Percentiles rank a stretch among this genome's conserved stretches.
phyloP scores from a whole-genome alignment of 2,888 invertebrate genomes.

The Hyalella azteca region DNA sequence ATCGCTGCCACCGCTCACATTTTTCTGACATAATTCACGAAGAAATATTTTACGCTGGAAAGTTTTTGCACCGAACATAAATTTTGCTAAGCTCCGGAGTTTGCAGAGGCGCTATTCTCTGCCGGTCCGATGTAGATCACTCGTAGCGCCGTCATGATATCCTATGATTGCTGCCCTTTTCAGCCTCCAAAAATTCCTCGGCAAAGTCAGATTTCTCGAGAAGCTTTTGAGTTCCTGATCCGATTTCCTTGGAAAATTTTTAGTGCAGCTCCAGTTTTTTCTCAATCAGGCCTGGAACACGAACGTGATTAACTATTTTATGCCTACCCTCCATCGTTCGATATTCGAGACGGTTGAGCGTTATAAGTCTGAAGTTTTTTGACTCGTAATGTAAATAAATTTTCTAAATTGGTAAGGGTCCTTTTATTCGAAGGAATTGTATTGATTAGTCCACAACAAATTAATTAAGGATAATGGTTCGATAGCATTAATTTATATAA shows the following conservation, averaged over 20 bases:
- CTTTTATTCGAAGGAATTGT: too few species aligned
- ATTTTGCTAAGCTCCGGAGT: slow-evolving; percentile 17
- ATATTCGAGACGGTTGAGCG: too few species aligned
- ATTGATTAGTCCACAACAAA: too few species aligned
- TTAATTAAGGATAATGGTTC: too few species aligned
- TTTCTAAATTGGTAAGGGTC: too few species aligned
- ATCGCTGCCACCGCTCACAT: background rate
- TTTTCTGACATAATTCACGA: slow-evolving; percentile 24
- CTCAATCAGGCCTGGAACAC: background rate
- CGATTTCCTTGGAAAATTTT: slow-evolving; percentile 9
- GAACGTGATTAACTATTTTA: background rate
- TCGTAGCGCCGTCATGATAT: background rate
- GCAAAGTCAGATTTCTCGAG: slow-evolving; percentile 7
- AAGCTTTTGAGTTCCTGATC: slow-evolving; percentile 9
- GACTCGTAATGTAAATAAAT: too few species aligned
- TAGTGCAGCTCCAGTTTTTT: background rate
- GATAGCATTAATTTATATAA: too few species aligned
- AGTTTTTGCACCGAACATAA: slow-evolving; percentile 5
- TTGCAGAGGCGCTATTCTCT: slow-evolving; percentile 3
- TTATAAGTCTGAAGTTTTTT: too few species aligned
- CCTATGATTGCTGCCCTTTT: background rate
- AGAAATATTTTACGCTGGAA: slow-evolving; percentile 20
- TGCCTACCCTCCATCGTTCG: too few species aligned
- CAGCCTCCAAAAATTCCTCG: background rate
- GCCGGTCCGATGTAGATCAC: background rate